Base-by-base conservation (phyloP, 2,113 vertebrate genomes). In the Nerophis lumbriciformis region DNA sequence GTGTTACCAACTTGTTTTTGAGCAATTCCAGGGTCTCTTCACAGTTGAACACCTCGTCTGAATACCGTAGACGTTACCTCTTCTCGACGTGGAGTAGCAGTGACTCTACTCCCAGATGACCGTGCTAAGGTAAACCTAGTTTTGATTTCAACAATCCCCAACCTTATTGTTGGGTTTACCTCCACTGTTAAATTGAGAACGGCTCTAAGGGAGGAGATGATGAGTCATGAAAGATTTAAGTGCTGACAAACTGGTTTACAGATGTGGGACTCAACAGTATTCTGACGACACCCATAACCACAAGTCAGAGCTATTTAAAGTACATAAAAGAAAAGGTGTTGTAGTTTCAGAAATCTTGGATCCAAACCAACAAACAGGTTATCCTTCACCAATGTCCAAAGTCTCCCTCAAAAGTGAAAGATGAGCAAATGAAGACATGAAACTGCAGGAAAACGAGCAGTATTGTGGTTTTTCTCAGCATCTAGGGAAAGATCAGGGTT, bases 121-220 rank as follows among this genome's bases (percentile, higher is more conserved):
- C 2, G 39, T 42, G 39, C 39, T 42, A 42, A 9, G 6, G 39
- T 42, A 42, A 42, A 8, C 6, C 39, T 9, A 9, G 8, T 42
- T 10, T 42, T 42, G 10, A 39, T 39, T 42, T 42, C 39, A 59
- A 66, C 63, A 51, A 44, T 59, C 54, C 54, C 58, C 37, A 65
- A 53, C 60, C 54, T 61, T 65, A 63, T 68, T 64, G 63, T 57
- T 44, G 10, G 48, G 38, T 73, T 73, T 56, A 47, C 36, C 50
- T 59, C 36, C 59, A 15, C 53, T 35, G 50, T 37, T 52, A 56
- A 14, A 8, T n/a, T 48, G 16, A 68, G 21, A 65, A 39, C 54
- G 19, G 19, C 47, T 21, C n/a, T 11, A 15, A 66, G 63, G 52
- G 64, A 48, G 57, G 49, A 55, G 11, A 63, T 53, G 7, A 9